phyloP scores from a whole-genome alignment of 2,888 invertebrate genomes.

The Linnaemya tessellans region DNA sequence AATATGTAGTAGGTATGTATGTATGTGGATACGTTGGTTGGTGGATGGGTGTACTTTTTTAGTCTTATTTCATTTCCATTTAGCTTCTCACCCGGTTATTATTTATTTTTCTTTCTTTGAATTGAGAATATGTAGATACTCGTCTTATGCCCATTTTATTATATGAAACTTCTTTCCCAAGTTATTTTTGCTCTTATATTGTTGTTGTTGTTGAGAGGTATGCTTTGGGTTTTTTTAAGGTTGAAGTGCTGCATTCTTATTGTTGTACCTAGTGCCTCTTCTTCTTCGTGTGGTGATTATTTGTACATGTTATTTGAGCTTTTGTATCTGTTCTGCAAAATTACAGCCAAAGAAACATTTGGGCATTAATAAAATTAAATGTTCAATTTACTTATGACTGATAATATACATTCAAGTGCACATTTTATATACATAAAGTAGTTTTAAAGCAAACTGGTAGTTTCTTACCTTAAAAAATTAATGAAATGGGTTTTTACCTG shows the following conservation, averaged over 20 bases:
- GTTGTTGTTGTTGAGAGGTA: background rate
- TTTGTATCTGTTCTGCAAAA: conserved; percentile 11
- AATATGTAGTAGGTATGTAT: background rate
- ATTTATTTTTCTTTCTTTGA: background rate
- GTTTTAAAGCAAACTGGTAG: too few relatives aligned
- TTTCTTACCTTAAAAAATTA: too few relatives aligned
- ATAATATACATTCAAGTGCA: too few relatives aligned
- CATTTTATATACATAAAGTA: too few relatives aligned
- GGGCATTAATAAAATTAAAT: conserved; percentile 13
- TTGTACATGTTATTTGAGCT: conserved; percentile 44
- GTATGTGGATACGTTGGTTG: conserved; percentile 13
- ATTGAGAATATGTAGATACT: background rate
- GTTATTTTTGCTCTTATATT: conserved; percentile 19
- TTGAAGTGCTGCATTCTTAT: conserved; percentile 18
- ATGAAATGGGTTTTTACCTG: too few relatives aligned
- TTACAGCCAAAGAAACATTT: conserved; percentile 10
- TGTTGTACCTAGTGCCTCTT: conserved; percentile 16
- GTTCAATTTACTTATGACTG: background rate
- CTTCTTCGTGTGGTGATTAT: conserved; percentile 47
- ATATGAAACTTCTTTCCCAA: conserved; percentile 39
- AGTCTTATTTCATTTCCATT: conserved; percentile 53
- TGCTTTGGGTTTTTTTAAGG: conserved; percentile 38
- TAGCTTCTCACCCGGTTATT: conserved; percentile 59
- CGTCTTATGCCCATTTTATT: conserved; percentile 19
- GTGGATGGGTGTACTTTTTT: conserved; percentile 61